These are phyloP conservation scores for Globodera rostochiensis DNA, from an alignment of 1,140 invertebrate species.

Conservation along the genomic window DNA sequence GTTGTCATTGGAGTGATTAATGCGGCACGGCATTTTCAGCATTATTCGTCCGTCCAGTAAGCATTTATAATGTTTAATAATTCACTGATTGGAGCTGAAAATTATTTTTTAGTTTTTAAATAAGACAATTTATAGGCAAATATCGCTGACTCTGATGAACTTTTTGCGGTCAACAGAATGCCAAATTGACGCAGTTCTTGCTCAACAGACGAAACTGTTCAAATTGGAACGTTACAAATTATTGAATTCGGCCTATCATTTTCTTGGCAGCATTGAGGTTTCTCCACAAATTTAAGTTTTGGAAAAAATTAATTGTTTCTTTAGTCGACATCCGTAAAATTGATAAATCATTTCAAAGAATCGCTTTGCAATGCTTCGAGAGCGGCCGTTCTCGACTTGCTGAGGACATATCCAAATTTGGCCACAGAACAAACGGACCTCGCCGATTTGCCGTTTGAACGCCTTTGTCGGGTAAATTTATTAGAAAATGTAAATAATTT, in stretches of 20 bases:
- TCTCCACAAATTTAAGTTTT: slow-evolving; percentile 11
- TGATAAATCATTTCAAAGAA: slow-evolving; percentile 46
- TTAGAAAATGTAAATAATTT: neutral
- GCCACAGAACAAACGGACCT: slow-evolving; percentile 34
- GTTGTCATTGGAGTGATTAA: slow-evolving; percentile 56
- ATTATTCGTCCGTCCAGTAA: slow-evolving; percentile 56
- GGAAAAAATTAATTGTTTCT: slow-evolving; percentile 3
- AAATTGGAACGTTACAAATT: slow-evolving; percentile 49
- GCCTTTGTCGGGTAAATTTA: slow-evolving; percentile 45
- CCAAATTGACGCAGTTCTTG: slow-evolving; percentile 51
- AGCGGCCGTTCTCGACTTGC: slow-evolving; percentile 43
- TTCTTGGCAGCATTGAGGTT: slow-evolving; percentile 52
- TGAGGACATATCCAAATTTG: slow-evolving; percentile 8
- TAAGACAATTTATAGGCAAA: slow-evolving; percentile 46
- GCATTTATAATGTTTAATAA: neutral
- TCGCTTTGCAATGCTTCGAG: slow-evolving; percentile 48
- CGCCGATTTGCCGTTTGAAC: slow-evolving; percentile 49
- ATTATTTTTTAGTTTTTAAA: neutral
- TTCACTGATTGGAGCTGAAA: neutral
- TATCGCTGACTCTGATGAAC: slow-evolving; percentile 47
- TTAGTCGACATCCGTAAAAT: slow-evolving; percentile 44
- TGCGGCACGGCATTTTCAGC: slow-evolving; percentile 40
- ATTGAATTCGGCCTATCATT: slow-evolving; percentile 51
- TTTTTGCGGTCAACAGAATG: slow-evolving; percentile 46
- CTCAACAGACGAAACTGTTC: slow-evolving; percentile 48